Evolutionary conservation across 1,140 invertebrate genomes (phyloP).

Genomic region (Halotydeus destructor): DNA sequence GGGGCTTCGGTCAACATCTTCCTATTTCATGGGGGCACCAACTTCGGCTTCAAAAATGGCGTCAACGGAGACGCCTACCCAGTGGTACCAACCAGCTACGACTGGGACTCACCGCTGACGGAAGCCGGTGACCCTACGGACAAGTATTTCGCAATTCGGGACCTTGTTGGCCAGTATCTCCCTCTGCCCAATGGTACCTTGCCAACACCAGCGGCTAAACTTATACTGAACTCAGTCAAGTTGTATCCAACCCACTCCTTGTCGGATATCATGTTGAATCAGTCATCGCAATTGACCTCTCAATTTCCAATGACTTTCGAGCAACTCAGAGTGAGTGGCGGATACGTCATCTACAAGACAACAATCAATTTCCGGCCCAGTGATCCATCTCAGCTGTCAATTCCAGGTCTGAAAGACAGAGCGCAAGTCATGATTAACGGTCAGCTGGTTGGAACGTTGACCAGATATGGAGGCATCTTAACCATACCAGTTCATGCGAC

Average conservation of each 20-base stretch:
- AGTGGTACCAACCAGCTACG: slow-evolving; percentile 26
- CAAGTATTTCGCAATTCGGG: slow-evolving; percentile 25
- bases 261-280: no score
- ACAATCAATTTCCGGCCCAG: slow-evolving; percentile 27
- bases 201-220: no score
- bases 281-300: no score
- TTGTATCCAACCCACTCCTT: no score
- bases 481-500: slow-evolving; percentile 30
- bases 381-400: slow-evolving; percentile 33
- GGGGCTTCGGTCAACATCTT: slow-evolving; percentile 23
- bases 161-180: no score
- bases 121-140: slow-evolving; percentile 29
- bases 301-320: slow-evolving; percentile 13
- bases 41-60: slow-evolving; percentile 14
- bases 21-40: slow-evolving; percentile 16
- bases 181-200: no score
- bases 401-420: slow-evolving; percentile 40
- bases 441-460: slow-evolving; percentile 36
- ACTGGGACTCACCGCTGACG: slow-evolving; percentile 29
- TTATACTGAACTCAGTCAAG: no score
- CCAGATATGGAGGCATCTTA: slow-evolving; percentile 32
- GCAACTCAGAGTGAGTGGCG: slow-evolving; percentile 22
- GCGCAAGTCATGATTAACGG: no score
- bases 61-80: slow-evolving; percentile 8
- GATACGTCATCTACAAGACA: slow-evolving; percentile 50